Base-by-base conservation (phyloP, 2,797 vertebrate species). In the Sylvilagus floridanus region DNA sequence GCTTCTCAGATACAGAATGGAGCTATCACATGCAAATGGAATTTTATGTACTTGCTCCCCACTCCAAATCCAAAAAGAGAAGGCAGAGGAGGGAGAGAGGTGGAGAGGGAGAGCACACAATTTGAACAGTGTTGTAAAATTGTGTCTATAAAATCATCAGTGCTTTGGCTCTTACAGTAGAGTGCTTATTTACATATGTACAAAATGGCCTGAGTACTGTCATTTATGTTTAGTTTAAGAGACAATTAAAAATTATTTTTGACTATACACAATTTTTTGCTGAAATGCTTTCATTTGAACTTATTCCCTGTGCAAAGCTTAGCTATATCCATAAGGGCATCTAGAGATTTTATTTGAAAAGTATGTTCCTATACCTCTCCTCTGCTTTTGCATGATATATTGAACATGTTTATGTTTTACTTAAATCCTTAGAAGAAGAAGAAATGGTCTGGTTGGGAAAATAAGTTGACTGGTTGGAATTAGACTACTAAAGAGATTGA, bases 341-440 rank as follows among this genome's bases (percentile, higher is more conserved):
- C 62, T 47, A 84, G 86, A 92, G 30, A 83, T 92, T 84, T 95
- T 37, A 47, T 88, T 89, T 84, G 66, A 63, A 95, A 90, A 90
- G 62, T 72, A 57, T 63, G 16, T 88, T 72, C 47, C 14, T 57
- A 4, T 69, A 35, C 35, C 54, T 3, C 32, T 77, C 30, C 19
- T 19, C 54, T 82, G 1, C 37, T 57, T 90, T 62, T 50, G 52
- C 66, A 47, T 77, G 54, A 37, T 54, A 0, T 76, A 54, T 42
- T 84, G 7, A 82, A 90, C 89, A 81, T 82, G 24, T 66, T 84
- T 21, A 6, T 91, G 19, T 90, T 94, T 90, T 78, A 65, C n/a
- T 69, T 75, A 81, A 84, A 13, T 69, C 30, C 62, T 92, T 57
- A 32, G n/a, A 76, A 30, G 68, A 87, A 66, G 52, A 62, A n/a